phyloP scores from a whole-genome alignment of 2,888 invertebrate genomes.

The Folsomia candida region DNA sequence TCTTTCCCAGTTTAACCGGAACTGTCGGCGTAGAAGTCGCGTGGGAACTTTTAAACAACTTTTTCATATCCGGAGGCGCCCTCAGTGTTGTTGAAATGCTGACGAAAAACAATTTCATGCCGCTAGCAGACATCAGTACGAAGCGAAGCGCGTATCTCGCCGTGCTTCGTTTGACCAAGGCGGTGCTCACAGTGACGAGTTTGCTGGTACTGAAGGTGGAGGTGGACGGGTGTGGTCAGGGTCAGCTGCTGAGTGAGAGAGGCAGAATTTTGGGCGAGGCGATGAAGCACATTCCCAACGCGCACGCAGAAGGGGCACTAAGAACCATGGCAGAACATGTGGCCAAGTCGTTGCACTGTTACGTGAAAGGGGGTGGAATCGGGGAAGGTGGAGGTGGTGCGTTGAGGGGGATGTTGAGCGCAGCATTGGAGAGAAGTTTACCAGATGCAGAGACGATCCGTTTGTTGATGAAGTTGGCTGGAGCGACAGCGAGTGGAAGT shows the following conservation, averaged over 20 bases:
- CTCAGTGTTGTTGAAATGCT: constrained; percentile 73
- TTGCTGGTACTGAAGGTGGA: constrained; percentile 67
- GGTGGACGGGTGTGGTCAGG: constrained; percentile 34
- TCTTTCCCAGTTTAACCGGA: constrained; percentile 77
- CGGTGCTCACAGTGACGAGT: constrained; percentile 82
- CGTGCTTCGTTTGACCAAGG: constrained; percentile 81
- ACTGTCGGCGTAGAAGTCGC: constrained; percentile 67
- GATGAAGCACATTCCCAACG: constrained; percentile 66
- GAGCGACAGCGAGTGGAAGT: constrained; percentile 71
- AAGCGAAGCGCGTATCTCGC: constrained; percentile 81
- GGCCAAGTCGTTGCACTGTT: constrained; percentile 75
- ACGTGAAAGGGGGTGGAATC: constrained; percentile 59
- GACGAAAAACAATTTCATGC: constrained; percentile 79
- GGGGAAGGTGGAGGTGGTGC: constrained; percentile 35
- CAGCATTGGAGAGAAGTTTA: constrained; percentile 60
- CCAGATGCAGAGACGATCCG: constrained; percentile 72
- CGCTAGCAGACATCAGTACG: constrained; percentile 72
- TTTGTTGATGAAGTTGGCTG: constrained; percentile 72
- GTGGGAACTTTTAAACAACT: constrained; percentile 43
- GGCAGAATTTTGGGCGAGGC: constrained; percentile 50
- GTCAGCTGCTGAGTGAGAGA: constrained; percentile 29
- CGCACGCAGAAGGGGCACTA: constrained; percentile 77
- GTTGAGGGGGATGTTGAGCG: constrained; percentile 34
- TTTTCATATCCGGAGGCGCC: constrained; percentile 61
- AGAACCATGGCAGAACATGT: constrained; percentile 79